phyloP scores from a whole-genome alignment of 2,888 invertebrate genomes.

The Hyposoter dolosus region DNA sequence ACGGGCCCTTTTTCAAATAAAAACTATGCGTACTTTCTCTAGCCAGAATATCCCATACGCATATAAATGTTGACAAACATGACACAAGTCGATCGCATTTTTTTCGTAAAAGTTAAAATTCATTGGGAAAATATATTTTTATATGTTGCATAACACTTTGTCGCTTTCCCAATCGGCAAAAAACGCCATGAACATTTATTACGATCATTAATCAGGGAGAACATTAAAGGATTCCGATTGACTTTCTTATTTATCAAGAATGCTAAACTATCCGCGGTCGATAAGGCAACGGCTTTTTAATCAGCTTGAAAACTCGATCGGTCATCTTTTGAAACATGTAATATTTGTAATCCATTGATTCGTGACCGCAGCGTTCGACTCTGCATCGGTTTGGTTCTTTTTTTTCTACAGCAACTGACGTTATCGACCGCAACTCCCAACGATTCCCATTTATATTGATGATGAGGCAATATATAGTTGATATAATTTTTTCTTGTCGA shows the following conservation, averaged over 20 bases:
- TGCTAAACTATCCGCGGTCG: slow-evolving; percentile 12
- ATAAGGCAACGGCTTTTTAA: neutral
- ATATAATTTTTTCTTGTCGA: slow-evolving; percentile 20
- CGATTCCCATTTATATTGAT: too few relatives aligned
- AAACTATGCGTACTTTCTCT: neutral
- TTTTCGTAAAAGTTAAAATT: slow-evolving; percentile 18
- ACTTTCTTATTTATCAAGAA: neutral
- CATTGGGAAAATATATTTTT: neutral
- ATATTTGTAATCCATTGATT: too few relatives aligned
- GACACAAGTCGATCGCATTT: slow-evolving; percentile 41
- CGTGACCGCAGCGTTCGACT: too few relatives aligned
- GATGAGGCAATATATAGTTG: too few relatives aligned
- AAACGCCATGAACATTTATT: neutral
- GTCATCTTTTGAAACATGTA: neutral
- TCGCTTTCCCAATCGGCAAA: too few relatives aligned
- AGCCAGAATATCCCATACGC: neutral
- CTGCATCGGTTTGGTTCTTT: neutral
- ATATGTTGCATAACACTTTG: too few relatives aligned
- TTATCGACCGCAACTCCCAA: slow-evolving; percentile 21
- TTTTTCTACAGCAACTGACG: slow-evolving; percentile 13
- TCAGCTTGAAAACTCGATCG: neutral
- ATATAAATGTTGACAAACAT: slow-evolving; percentile 26
- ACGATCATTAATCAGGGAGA: slow-evolving; percentile 27
- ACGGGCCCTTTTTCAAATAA: too few relatives aligned
- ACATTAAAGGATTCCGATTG: slow-evolving; percentile 1